phyloP scores from a whole-genome alignment of 2,888 invertebrate species.

The Drosophila dives region DNA sequence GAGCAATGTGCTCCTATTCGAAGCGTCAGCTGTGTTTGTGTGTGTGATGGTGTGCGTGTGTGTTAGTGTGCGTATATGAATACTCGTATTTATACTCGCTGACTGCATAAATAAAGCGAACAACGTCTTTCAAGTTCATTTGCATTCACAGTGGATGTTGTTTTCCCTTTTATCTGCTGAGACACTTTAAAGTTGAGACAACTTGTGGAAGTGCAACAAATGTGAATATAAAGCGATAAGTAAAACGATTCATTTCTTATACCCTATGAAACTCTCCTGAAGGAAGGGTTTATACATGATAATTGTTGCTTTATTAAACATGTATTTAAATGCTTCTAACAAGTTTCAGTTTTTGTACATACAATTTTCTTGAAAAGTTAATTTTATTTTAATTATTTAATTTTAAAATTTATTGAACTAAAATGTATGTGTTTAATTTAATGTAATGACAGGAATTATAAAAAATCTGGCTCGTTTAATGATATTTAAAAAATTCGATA shows the following conservation, averaged over 20 bases:
- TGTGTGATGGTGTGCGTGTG: slow-evolving; percentile 9
- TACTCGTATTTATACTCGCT: slow-evolving; percentile 18
- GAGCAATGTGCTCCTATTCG: slow-evolving; percentile 36
- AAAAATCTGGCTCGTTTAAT: neutral
- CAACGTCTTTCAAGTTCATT: slow-evolving; percentile 55
- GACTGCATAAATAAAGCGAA: slow-evolving; percentile 11
- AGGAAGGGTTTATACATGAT: neutral
- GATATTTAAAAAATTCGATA: neutral
- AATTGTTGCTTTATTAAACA: neutral
- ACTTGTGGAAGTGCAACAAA: slow-evolving; percentile 17
- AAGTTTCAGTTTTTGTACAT: neutral
- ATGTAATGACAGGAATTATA: neutral
- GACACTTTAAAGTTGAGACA: slow-evolving; percentile 9
- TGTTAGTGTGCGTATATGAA: slow-evolving; percentile 15
- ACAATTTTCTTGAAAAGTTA: neutral
- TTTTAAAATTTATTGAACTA: neutral
- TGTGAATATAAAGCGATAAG: slow-evolving; percentile 10
- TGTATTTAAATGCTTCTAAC: neutral
- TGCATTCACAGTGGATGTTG: slow-evolving; percentile 35
- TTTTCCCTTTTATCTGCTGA: slow-evolving; percentile 32
- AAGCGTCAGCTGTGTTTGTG: slow-evolving; percentile 31
- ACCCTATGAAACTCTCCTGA: neutral
- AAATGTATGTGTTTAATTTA: neutral
- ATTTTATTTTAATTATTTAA: neutral
- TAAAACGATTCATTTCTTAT: slow-evolving; percentile 13